phyloP scores from a whole-genome alignment of 92 coral and sea anemone species.

The Diadumene lineata region DNA sequence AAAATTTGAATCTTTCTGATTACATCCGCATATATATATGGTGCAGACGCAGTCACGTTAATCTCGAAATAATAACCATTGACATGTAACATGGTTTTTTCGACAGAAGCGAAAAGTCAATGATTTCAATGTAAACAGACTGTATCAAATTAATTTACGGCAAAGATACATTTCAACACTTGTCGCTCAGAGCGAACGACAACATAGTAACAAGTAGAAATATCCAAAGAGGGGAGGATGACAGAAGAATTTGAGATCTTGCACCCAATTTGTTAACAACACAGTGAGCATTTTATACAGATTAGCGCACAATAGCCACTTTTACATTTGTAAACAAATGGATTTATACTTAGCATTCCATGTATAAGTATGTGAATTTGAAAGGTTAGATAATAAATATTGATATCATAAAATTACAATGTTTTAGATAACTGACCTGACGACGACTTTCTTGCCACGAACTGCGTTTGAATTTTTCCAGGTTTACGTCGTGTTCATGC shows the following conservation, averaged over 20 bases:
- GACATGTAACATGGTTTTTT: background rate
- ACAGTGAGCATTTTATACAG: background rate
- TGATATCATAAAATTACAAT: background rate
- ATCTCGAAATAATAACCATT: background rate
- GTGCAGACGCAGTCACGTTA: background rate
- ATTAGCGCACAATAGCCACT: background rate
- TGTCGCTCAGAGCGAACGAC: too few relatives aligned
- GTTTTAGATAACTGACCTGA: conserved; percentile 57
- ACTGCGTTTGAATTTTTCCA: conserved; percentile 89
- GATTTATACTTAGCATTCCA: conserved; percentile 1
- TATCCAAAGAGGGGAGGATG: too few relatives aligned
- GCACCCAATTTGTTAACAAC: too few relatives aligned
- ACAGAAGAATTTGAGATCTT: too few relatives aligned
- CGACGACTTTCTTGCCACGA: conserved; percentile 99
- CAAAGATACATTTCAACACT: too few relatives aligned
- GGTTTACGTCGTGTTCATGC: conserved; percentile 85
- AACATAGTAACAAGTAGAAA: too few relatives aligned
- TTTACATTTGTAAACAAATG: background rate
- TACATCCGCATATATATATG: too few relatives aligned
- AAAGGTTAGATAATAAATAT: background rate
- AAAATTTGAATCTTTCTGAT: too few relatives aligned
- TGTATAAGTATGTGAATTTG: background rate
- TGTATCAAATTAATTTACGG: background rate
- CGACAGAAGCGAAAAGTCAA: background rate
- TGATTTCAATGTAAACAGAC: background rate